Conservation (phyloP, 2,113 vertebrate species). For the Propithecus coquereli region DNA sequence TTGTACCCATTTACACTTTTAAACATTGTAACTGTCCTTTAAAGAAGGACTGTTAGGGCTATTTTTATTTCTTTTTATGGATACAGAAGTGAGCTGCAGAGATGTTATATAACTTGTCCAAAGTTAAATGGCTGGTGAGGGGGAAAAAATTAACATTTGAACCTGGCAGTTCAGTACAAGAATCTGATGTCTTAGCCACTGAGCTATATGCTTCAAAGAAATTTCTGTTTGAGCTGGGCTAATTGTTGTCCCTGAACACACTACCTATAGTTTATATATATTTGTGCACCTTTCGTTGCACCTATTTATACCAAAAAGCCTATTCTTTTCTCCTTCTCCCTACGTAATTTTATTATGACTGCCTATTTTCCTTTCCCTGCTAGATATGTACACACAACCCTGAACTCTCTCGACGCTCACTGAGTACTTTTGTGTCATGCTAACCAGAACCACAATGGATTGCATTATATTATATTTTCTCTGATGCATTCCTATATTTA, state of each 20-base stretch:
- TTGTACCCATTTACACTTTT: neutral
- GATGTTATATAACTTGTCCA: neutral
- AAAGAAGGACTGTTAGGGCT: neutral
- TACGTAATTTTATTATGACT: neutral
- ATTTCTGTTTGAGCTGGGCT: neutral
- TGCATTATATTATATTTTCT: neutral
- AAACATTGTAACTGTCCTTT: neutral
- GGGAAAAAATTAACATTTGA: neutral
- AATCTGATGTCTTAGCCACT: neutral
- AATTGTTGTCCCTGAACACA: neutral
- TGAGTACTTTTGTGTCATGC: neutral
- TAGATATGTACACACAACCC: neutral
- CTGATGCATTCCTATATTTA: neutral
- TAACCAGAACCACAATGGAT: neutral
- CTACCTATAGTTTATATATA: too few species aligned
- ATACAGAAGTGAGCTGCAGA: neutral
- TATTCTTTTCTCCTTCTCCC: neutral
- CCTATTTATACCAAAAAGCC: neutral
- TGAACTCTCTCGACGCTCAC: neutral
- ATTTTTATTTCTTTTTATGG: neutral
- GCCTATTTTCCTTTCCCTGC: neutral
- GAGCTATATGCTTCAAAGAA: neutral
- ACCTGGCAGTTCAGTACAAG: neutral
- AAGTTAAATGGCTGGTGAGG: neutral
- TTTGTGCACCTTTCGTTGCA: neutral